phyloP scores from a whole-genome alignment of 1,140 invertebrate genomes.

The Drosophila ercepeae region DNA sequence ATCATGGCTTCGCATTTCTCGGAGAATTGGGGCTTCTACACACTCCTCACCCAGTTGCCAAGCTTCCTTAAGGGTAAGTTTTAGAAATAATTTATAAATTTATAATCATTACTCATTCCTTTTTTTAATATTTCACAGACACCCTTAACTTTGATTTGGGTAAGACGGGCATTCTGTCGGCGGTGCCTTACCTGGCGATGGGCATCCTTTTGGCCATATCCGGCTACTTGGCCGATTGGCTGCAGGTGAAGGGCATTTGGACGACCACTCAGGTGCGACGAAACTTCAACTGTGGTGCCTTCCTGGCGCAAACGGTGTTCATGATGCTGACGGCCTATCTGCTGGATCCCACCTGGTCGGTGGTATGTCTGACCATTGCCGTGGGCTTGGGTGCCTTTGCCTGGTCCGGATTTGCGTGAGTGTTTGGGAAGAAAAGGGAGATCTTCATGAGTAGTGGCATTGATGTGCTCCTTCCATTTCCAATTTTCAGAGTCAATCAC shows the following conservation, averaged over 20 bases:
- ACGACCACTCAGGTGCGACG: slow-evolving; percentile 90
- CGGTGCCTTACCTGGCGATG: slow-evolving; percentile 94
- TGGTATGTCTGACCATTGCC: slow-evolving; percentile 92
- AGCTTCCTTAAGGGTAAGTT: slow-evolving; percentile 93
- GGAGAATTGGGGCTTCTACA: slow-evolving; percentile 98
- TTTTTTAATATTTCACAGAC: slow-evolving; percentile 84
- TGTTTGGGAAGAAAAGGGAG: not conserved
- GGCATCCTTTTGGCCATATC: slow-evolving; percentile 90
- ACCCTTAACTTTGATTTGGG: slow-evolving; percentile 89
- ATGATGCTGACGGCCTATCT: slow-evolving; percentile 91
- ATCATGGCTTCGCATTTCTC: slow-evolving; percentile 95
- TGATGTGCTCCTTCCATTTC: not conserved
- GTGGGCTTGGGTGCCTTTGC: slow-evolving; percentile 95
- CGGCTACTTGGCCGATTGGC: slow-evolving; percentile 92
- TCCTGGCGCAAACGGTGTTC: slow-evolving; percentile 92
- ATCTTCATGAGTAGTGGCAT: not conserved
- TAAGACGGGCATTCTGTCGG: slow-evolving; percentile 91
- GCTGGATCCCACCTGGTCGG: slow-evolving; percentile 86
- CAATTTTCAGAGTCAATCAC: slow-evolving; percentile 89
- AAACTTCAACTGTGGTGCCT: slow-evolving; percentile 91
- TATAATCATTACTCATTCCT: slow-evolving; percentile 12
- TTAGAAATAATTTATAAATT: not conserved
- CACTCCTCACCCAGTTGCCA: slow-evolving; percentile 94
- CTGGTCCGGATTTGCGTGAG: slow-evolving; percentile 93
- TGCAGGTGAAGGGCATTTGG: slow-evolving; percentile 87